A percentile compares a stretch with the other conserved stretches of the same genome.
Evolutionary conservation across 2,888 invertebrate genomes (phyloP).

Genomic region (Drosophila austrosaltans): DNA sequence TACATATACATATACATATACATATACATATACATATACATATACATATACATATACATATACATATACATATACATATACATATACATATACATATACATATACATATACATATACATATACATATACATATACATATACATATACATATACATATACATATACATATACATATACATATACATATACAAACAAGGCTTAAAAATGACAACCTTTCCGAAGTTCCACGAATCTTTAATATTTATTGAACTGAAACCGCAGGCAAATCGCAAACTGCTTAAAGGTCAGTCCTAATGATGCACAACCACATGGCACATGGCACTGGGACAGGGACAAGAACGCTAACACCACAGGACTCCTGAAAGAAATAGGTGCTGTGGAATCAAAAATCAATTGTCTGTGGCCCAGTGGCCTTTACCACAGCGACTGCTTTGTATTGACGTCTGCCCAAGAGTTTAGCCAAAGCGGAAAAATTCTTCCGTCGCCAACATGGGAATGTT

Average conservation of each 20-base stretch:
- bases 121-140: no score
- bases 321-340: conserved; percentile 36
- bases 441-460: conserved; percentile 45
- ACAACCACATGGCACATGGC: conserved; percentile 61
- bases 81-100: no score
- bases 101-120: no score
- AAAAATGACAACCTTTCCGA: background rate
- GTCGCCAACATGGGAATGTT: conserved; percentile 71
- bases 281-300: conserved; percentile 56
- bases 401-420: conserved; percentile 23
- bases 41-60: no score
- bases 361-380: conserved; percentile 19
- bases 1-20: no score
- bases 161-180: background rate
- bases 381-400: conserved; percentile 59
- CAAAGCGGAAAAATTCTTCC: conserved; percentile 72
- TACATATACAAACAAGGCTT: background rate
- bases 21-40: no score
- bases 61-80: no score
- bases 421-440: conserved; percentile 37
- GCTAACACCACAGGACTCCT: conserved; percentile 33
- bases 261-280: conserved; percentile 7
- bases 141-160: no score
- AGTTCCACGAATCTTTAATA: conserved; percentile 2
- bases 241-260: background rate